Conservation (phyloP, 1,140 invertebrate genomes). For the Drosophila serrata region DNA sequence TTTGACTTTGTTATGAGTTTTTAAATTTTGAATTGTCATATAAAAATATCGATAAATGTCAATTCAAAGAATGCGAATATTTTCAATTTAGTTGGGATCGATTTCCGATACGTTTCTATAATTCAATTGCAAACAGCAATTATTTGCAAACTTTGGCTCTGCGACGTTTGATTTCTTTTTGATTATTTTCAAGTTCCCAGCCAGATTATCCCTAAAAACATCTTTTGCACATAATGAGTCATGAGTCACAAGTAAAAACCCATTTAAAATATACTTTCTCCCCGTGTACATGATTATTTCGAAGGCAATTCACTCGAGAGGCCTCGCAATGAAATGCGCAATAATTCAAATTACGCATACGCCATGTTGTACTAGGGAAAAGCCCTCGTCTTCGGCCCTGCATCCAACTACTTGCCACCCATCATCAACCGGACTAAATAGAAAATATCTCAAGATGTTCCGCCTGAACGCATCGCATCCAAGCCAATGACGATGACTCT, state of each 20-base stretch:
- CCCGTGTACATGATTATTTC: conserved; percentile 18
- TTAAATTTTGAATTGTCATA: too few species aligned
- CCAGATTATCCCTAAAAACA: too few species aligned
- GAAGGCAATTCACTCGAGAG: conserved; percentile 45
- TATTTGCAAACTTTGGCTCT: too few species aligned
- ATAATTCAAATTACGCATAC: conserved; percentile 78
- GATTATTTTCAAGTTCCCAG: not conserved
- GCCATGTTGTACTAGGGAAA: conserved; percentile 15
- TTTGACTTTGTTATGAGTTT: too few species aligned
- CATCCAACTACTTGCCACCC: not conserved
- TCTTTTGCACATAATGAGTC: too few species aligned
- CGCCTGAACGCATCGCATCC: conserved; percentile 53
- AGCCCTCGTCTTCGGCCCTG: not conserved
- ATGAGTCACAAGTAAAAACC: not conserved
- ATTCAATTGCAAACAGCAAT: too few species aligned
- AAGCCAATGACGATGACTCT: conserved; percentile 39
- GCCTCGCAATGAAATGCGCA: conserved; percentile 72
- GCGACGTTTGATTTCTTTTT: too few species aligned
- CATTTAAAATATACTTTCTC: not conserved
- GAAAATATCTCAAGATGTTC: conserved; percentile 67
- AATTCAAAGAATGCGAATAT: too few species aligned
- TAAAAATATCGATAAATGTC: too few species aligned
- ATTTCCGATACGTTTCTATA: too few species aligned
- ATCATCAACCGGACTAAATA: conserved; percentile 19
- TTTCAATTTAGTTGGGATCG: too few species aligned